Evolutionary conservation across 2,797 vertebrate genomes (phyloP), one percentile per base, ranked within the genome.

Genomic region (Poecilia wingei): DNA sequence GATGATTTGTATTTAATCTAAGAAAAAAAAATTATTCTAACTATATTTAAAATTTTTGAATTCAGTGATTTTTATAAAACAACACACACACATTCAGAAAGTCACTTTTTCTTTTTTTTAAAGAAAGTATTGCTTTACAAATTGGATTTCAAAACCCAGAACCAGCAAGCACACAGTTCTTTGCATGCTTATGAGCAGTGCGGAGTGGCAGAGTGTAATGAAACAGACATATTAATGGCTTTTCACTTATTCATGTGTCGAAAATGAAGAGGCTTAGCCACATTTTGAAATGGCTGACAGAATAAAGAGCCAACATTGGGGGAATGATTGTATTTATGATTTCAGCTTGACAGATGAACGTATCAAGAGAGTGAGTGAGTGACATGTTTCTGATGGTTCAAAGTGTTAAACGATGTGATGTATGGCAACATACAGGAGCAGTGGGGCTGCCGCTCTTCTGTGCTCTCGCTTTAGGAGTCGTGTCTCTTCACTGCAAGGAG

Each of bases 271-370:
- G 91, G 90, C 92, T 89, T 85, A 89, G 88, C 91, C 85, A 86
- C 88, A 90, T 91, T 92, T 89, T 85, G 87, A 93, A 93, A 90
- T 73, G 86, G 87, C 92, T 94, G 93, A 94, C 93, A 94, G 93
- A 95, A 93, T 95, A 92, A 92, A 94, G 93, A 94, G 90, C 87
- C 89, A 92, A 94, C 93, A 90, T 94, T 94, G 92, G 93, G 91
- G 91, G 88, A 94, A 94, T 90, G 89, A 96, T 95, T 94, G 95
- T 94, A 92, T 95, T 94, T 95, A 95, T 95, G 94, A 95, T 94
- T 93, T 91, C 90, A 90, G 86, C 84, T 87, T 94, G 94, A 95
- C 94, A 94, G 90, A 92, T 92, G 89, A 91, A 90, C 88, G 94
- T 93, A 93, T 92, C 93, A 92, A 88, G 94, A 92, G 93, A 88